A percentile compares a stretch with the other conserved stretches of the same genome.
Evolutionary conservation across 2,113 vertebrate genomes (phyloP).

Genomic region (Muscicapa adusta): DNA sequence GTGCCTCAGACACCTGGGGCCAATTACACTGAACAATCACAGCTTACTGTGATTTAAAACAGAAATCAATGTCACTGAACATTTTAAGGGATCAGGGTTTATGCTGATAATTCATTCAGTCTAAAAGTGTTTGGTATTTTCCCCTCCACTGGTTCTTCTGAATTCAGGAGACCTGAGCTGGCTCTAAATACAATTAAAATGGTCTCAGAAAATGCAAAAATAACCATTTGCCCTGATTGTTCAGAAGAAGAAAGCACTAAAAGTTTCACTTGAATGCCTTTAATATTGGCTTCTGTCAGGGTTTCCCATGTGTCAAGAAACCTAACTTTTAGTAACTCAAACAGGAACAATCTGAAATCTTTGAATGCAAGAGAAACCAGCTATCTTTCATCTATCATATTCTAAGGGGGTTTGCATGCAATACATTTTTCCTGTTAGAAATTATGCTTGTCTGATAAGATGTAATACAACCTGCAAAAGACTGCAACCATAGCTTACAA

Average conservation of each 20-base stretch:
- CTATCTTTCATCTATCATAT: background rate
- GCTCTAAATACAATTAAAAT: background rate
- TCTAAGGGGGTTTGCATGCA: background rate
- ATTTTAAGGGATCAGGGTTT: background rate
- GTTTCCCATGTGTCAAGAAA: background rate
- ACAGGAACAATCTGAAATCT: background rate
- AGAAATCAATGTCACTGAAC: background rate
- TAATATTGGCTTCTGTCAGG: background rate
- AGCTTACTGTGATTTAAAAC: background rate
- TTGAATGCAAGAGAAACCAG: background rate
- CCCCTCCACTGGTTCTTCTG: background rate
- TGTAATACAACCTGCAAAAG: background rate
- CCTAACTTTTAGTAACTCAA: background rate
- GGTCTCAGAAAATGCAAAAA: background rate
- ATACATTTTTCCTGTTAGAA: background rate
- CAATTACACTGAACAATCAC: background rate
- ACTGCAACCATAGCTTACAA: background rate
- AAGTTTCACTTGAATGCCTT: background rate
- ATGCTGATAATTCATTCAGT: background rate
- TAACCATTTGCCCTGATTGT: background rate
- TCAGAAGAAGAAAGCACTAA: background rate
- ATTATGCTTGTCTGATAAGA: background rate
- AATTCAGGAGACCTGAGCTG: background rate
- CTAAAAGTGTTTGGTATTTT: background rate
- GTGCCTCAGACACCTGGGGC: background rate